These are phyloP conservation scores for Cyprinodon brontotheroides DNA, from an alignment of 2,113 vertebrate species.

Conservation along the genomic window DNA sequence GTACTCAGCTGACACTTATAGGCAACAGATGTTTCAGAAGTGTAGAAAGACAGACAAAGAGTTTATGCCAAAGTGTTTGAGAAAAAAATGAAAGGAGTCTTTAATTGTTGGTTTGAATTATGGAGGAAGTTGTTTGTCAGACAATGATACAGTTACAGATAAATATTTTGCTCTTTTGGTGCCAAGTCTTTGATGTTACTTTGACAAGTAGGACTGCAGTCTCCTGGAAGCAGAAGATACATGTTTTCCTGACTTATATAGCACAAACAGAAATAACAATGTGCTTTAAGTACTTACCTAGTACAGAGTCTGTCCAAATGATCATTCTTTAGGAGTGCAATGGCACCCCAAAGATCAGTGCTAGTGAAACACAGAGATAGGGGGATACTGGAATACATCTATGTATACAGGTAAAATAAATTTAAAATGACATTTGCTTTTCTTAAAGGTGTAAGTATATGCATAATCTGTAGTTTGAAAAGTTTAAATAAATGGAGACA, in stretches of 20 bases:
- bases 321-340: too few relatives aligned
- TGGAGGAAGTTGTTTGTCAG: conserved; percentile 31
- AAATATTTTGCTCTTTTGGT: conserved; percentile 33
- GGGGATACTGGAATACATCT: too few relatives aligned
- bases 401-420: too few relatives aligned
- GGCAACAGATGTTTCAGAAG: conserved; percentile 4
- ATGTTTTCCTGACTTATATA: too few relatives aligned
- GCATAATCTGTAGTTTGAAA: too few relatives aligned
- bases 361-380: too few relatives aligned
- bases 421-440: conserved; percentile 9
- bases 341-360: too few relatives aligned
- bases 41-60: neutral
- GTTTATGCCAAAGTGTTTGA: conserved; percentile 21
- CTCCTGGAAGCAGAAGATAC: conserved; percentile 25
- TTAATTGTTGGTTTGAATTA: conserved; percentile 27
- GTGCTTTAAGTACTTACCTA: too few relatives aligned
- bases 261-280: too few relatives aligned
- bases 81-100: conserved; percentile 22
- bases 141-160: conserved; percentile 59
- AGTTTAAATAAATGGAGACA: too few relatives aligned
- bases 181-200: conserved; percentile 72
- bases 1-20: neutral
- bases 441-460: conserved; percentile 2
- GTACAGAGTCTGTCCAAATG: too few relatives aligned
- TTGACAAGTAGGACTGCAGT: conserved; percentile 69